Percentiles rank a stretch among this genome's conserved stretches.
Evolutionary conservation across 2,888 invertebrate species (phyloP).

Genomic region (Drosophila meridiana): DNA sequence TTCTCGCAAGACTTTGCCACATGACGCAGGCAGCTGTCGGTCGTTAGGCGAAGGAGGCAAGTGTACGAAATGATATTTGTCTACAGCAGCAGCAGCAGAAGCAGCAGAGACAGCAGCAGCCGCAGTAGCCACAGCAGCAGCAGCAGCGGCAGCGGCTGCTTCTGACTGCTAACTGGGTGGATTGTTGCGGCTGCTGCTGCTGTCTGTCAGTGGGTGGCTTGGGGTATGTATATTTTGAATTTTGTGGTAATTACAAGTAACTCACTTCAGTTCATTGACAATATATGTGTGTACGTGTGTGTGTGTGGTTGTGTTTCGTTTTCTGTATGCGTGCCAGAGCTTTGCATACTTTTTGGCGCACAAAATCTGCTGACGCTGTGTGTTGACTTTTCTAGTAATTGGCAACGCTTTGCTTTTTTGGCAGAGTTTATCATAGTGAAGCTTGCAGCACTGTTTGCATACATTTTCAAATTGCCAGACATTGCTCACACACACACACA

Average conservation of each 20-base stretch:
- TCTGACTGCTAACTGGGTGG: slow-evolving; percentile 24
- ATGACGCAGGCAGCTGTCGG: slow-evolving; percentile 62
- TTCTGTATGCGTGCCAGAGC: slow-evolving; percentile 18
- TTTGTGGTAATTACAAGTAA: slow-evolving; percentile 80
- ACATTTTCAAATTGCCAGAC: slow-evolving; percentile 44
- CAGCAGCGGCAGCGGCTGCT: slow-evolving; percentile 16
- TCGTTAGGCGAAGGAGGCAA: slow-evolving; percentile 69
- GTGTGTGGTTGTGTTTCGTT: not conserved
- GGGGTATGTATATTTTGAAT: slow-evolving; percentile 67
- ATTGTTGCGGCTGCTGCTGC: slow-evolving; percentile 8
- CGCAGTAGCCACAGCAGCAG: slow-evolving; percentile 12
- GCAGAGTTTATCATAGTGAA: slow-evolving; percentile 29
- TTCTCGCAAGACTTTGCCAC: slow-evolving; percentile 51
- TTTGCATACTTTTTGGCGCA: slow-evolving; percentile 71
- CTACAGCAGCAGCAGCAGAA: slow-evolving; percentile 38
- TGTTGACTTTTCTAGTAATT: slow-evolving; percentile 74
- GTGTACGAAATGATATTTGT: slow-evolving; percentile 77
- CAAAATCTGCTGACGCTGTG: slow-evolving; percentile 65
- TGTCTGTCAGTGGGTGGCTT: slow-evolving; percentile 14
- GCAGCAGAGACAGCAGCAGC: slow-evolving; percentile 16
- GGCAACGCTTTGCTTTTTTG: slow-evolving; percentile 55
- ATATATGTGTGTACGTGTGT: slow-evolving; percentile 10
- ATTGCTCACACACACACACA: slow-evolving; percentile 19
- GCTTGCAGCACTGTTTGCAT: slow-evolving; percentile 48
- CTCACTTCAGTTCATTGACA: slow-evolving; percentile 73